Base-by-base conservation (phyloP, 2,113 vertebrate species). In the Pelmatolapia mariae region DNA sequence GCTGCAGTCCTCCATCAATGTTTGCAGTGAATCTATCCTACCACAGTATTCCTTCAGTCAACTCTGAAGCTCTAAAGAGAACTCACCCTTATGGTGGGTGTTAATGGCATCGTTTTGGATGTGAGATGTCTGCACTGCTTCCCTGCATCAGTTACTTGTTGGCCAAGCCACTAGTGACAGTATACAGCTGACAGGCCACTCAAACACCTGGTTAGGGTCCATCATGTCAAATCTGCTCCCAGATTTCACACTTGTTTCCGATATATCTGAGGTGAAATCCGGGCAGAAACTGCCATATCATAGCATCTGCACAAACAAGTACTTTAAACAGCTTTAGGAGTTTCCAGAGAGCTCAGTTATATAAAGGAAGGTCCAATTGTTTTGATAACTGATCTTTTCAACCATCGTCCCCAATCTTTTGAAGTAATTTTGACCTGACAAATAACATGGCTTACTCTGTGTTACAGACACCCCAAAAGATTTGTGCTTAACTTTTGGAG, bases 51-150 rank as follows among this genome's bases (percentile, higher is more conserved):
- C 63, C 19, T 56, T 71, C n/a, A 16, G 47, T 19, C 13, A 16
- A 22, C 16, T 76, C 38, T 18, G 19, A 26, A 10, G n/a, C 66
- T 43, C 13, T 45, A 26, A 45, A 7, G 15, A 5, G 4, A 45
- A 18, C 38, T 71, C 3, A 33, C 0, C 16, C 0, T 63, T 31
- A 59, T 4, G 56, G 7, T 0, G 7, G 4, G 3, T 29, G 24
- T 9, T 59, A 15, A 29, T 18, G 13, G 26, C 15, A 9, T 29
- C 3, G 7, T 59, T 18, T 54, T 22, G 53, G 10, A 54, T 24
- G 26, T 5, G 15, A 61, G 15, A 31, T 2, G 15, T 29, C 13
- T 29, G 56, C 56, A 29, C 56, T 3, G 24, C 13, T 59, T 59
- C 56, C 56, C 12, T 29, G 56, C 7, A 4, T 59, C 12, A 13